Base-by-base conservation (phyloP, 2,888 invertebrate genomes). In the Tenthredo notha region DNA sequence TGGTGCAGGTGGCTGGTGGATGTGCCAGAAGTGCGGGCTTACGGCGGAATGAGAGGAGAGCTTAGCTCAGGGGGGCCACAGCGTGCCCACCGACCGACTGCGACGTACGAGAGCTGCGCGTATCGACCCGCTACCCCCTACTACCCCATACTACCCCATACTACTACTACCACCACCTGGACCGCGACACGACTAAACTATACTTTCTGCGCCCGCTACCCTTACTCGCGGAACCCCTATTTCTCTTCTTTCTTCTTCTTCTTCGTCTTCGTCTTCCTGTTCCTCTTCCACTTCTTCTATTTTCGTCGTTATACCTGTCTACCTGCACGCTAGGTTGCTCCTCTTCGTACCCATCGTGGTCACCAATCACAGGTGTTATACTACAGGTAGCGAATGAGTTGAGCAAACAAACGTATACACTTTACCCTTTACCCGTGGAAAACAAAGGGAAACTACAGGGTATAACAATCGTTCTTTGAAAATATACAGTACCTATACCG, bases 31-130 rank as follows among this genome's bases (percentile, higher is more conserved):
- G 90, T 90, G 91, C 90, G 91, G 88, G 91, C 90, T 91, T 92
- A 92, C 91, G 89, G 89, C 90, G 89, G 90, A 91, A 92, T 90
- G 91, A 92, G 92, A 92, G 90, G 88, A 91, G 91, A 91, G 90
- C 91, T 91, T 89, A 88, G 90, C 90, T 90, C 88, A 89, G 88
- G 90, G 89, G 90, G 89, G 88, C 88, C 88, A 88, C 89, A 90
- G 90, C 90, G 89, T 91, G 90, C 90, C 83, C 90, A 91, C 91
- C 89, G 89, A 37, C 89, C 89, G 90, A 89, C 90, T 90, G 89
- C 90, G 90, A 90, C 90, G 91, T 90, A 89, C 88, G 90, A 89
- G 70, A 78, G 75, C 84, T 72, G 85, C 84, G 74, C 85, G 83
- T 83, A 85, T 78, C 84, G 70, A 84, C 78, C 78, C 78, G 54